phyloP scores from a whole-genome alignment of 2,888 invertebrate species.

The Drosophila birchii region DNA sequence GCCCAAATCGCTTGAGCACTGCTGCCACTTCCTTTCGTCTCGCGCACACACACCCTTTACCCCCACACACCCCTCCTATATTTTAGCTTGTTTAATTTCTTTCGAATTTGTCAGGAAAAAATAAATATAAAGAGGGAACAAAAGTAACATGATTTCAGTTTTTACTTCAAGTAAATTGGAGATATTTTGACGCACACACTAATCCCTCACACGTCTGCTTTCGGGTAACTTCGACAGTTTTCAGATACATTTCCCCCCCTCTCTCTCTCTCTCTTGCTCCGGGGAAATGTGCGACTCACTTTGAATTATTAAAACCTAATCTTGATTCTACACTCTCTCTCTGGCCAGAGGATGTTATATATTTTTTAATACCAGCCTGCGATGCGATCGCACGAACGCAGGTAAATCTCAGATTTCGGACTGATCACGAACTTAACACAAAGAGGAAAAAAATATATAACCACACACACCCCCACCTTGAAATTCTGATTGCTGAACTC shows the following conservation, averaged over 20 bases:
- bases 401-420: conserved; percentile 51
- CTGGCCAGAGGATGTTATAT: conserved; percentile 33
- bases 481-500: conserved; percentile 4
- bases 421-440: conserved; percentile 21
- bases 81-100: conserved; percentile 67
- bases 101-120: conserved; percentile 70
- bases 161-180: conserved; percentile 60
- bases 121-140: conserved; percentile 4
- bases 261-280: too few species aligned
- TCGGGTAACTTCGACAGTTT: conserved; percentile 23
- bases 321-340: conserved; percentile 68
- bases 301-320: conserved; percentile 79
- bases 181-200: conserved; percentile 41
- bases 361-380: conserved; percentile 64
- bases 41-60: conserved; percentile 34
- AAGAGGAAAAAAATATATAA: background rate
- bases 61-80: conserved; percentile 11
- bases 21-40: conserved; percentile 73
- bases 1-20: conserved; percentile 53
- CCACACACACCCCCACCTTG: conserved; percentile 31
- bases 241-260: conserved; percentile 6
- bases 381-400: conserved; percentile 76
- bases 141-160: conserved; percentile 78
- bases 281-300: conserved; percentile 50
- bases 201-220: conserved; percentile 63